Percentiles rank a stretch among this genome's conserved stretches.
Evolutionary conservation across 2,888 invertebrate species (phyloP).

Genomic region (Stenurella melanura): DNA sequence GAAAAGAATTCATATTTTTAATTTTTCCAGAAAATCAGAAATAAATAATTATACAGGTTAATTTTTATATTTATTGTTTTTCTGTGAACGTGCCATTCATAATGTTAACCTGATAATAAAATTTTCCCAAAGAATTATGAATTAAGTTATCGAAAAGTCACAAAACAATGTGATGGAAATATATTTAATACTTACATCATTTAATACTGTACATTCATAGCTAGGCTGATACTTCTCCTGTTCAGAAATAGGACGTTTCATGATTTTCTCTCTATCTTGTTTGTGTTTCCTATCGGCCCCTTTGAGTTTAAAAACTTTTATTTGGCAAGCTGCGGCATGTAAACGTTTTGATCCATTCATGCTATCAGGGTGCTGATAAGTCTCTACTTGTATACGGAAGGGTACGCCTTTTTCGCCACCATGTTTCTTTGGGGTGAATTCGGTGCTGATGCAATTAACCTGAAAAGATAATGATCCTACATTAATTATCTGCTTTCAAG

Average conservation of each 20-base stretch:
- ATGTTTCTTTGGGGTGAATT: conserved; percentile 98
- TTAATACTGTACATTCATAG: conserved; percentile 95
- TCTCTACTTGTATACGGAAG: conserved; percentile 96
- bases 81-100: no score
- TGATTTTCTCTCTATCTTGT: conserved; percentile 95
- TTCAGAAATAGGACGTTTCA: conserved; percentile 87
- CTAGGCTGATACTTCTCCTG: conserved; percentile 96
- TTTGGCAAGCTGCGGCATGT: conserved; percentile 96
- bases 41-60: no score
- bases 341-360: conserved; percentile 78
- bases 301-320: conserved; percentile 95
- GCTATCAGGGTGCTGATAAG: conserved; percentile 79
- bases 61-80: no score
- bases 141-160: no score
- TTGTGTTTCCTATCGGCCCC: conserved; percentile 98
- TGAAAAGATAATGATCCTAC: conserved; percentile 66
- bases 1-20: no score
- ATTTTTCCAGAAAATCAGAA: no score
- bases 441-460: conserved; percentile 98
- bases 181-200: conserved; percentile 80
- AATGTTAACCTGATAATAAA: no score
- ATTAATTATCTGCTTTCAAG: no score
- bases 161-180: background rate
- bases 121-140: no score
- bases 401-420: conserved; percentile 99